phyloP scores from a whole-genome alignment of 2,797 vertebrate species.

The Fistularia commersonii region DNA sequence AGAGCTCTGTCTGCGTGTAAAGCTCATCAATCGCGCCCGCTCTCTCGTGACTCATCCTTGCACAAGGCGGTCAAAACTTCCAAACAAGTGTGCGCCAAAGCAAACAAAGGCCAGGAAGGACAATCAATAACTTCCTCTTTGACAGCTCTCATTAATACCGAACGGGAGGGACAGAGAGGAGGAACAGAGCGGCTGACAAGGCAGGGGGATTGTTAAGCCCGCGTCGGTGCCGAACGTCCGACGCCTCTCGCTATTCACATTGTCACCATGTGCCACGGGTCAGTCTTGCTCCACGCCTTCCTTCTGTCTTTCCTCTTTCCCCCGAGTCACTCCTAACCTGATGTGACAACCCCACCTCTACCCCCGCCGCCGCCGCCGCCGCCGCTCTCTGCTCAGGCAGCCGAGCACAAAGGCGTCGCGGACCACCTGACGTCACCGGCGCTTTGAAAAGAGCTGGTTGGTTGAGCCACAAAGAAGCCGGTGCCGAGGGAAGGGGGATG shows the following conservation, averaged over 20 bases:
- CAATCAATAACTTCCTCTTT: slow-evolving; percentile 54
- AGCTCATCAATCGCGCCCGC: slow-evolving; percentile 63
- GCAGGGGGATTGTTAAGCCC: slow-evolving; percentile 4
- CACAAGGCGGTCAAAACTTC: slow-evolving; percentile 57
- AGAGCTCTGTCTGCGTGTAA: slow-evolving; percentile 60
- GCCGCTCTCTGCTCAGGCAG: slow-evolving; percentile 45
- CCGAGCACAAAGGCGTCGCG: slow-evolving; percentile 46
- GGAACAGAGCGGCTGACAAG: slow-evolving; percentile 6
- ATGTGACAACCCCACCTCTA: slow-evolving; percentile 51
- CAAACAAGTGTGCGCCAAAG: slow-evolving; percentile 48
- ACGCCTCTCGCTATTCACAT: slow-evolving; percentile 23
- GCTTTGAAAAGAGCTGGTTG: slow-evolving; percentile 39
- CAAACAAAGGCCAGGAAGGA: slow-evolving; percentile 48
- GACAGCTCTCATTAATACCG: slow-evolving; percentile 46
- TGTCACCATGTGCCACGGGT: no score
- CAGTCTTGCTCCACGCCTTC: slow-evolving; percentile 10
- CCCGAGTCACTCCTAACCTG: slow-evolving; percentile 34
- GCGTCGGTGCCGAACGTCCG: slow-evolving; percentile 16
- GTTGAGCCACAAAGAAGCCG: slow-evolving; percentile 34
- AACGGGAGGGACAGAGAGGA: slow-evolving; percentile 11
- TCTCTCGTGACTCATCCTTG: slow-evolving; percentile 65
- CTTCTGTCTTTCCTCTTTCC: slow-evolving; percentile 29
- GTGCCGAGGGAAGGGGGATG: slow-evolving; percentile 22
- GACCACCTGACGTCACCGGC: slow-evolving; percentile 51
- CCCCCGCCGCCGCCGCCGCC: no score